Percentiles rank a stretch among this genome's conserved stretches.
These are phyloP conservation scores for Chelonus formosanus DNA, from an alignment of 2,888 invertebrate species.

Conservation along the genomic window DNA sequence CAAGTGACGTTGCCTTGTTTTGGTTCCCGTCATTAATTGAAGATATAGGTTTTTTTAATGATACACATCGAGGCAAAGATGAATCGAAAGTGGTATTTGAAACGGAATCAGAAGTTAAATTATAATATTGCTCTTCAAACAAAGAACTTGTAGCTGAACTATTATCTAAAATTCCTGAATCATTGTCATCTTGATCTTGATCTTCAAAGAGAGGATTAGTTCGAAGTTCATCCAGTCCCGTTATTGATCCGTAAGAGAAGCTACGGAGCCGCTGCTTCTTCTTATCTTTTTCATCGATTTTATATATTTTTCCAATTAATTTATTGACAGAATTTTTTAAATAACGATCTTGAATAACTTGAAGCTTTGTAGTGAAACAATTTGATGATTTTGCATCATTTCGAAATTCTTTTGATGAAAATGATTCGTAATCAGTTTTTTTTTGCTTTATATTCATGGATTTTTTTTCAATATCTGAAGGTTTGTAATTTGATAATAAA, in stretches of 20 bases:
- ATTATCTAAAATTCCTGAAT: slow-evolving; percentile 79
- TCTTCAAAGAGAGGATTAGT: slow-evolving; percentile 73
- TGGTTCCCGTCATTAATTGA: slow-evolving; percentile 48
- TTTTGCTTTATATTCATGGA: slow-evolving; percentile 14
- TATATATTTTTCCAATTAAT: slow-evolving; percentile 75
- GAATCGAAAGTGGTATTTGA: slow-evolving; percentile 37
- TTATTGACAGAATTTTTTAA: slow-evolving; percentile 75
- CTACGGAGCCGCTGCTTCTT: slow-evolving; percentile 68
- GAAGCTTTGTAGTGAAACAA: slow-evolving; percentile 75
- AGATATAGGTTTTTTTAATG: slow-evolving; percentile 53
- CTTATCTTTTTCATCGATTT: slow-evolving; percentile 55
- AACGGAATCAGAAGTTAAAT: slow-evolving; percentile 50
- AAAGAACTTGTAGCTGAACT: slow-evolving; percentile 76
- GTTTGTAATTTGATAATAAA: slow-evolving; percentile 36
- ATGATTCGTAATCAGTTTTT: slow-evolving; percentile 11
- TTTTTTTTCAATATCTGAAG: slow-evolving; percentile 39
- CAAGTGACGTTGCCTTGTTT: slow-evolving; percentile 11
- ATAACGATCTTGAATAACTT: slow-evolving; percentile 76
- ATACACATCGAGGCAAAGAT: slow-evolving; percentile 53
- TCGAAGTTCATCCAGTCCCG: slow-evolving; percentile 77
- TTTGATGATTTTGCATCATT: slow-evolving; percentile 58
- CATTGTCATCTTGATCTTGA: slow-evolving; percentile 76
- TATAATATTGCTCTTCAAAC: slow-evolving; percentile 64
- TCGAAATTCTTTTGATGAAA: slow-evolving; percentile 40
- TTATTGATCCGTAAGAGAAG: slow-evolving; percentile 79